Evolutionary conservation across 2,888 invertebrate species (phyloP).

Genomic region (Leistus spinibarbis): DNA sequence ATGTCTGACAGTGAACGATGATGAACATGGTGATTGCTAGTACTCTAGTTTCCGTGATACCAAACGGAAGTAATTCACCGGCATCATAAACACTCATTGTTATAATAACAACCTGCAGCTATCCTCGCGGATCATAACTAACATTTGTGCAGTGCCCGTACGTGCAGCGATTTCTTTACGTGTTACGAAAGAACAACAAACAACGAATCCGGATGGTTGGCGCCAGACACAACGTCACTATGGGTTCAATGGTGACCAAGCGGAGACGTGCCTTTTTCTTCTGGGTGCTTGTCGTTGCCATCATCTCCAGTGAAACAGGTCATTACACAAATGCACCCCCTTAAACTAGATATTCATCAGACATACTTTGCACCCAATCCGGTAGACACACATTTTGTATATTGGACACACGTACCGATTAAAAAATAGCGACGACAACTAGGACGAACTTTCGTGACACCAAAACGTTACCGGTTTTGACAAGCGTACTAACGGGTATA

Average conservation of each 20-base stretch:
- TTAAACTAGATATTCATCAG: neutral
- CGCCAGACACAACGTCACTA: neutral
- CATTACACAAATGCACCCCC: slow-evolving; percentile 13
- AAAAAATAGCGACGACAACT: neutral
- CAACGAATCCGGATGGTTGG: neutral
- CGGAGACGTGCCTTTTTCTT: slow-evolving; percentile 25
- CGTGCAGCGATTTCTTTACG: neutral
- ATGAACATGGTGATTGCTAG: slow-evolving; percentile 5
- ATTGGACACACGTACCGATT: neutral
- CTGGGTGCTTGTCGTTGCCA: slow-evolving; percentile 21
- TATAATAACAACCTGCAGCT: neutral
- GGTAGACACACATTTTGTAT: neutral
- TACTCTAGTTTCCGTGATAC: neutral
- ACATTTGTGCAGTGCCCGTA: neutral
- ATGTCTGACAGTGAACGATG: slow-evolving; percentile 12
- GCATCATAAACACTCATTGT: neutral
- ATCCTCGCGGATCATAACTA: neutral
- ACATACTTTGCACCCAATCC: neutral
- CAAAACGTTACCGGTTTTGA: slow-evolving; percentile 1
- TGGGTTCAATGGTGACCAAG: neutral
- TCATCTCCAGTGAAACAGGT: slow-evolving; percentile 38
- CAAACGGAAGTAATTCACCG: neutral
- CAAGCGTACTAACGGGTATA: no score
- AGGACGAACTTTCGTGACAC: neutral
- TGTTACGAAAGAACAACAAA: neutral